Evolutionary conservation across 2,888 invertebrate species (phyloP).

Genomic region (Eupithecia subumbrata): DNA sequence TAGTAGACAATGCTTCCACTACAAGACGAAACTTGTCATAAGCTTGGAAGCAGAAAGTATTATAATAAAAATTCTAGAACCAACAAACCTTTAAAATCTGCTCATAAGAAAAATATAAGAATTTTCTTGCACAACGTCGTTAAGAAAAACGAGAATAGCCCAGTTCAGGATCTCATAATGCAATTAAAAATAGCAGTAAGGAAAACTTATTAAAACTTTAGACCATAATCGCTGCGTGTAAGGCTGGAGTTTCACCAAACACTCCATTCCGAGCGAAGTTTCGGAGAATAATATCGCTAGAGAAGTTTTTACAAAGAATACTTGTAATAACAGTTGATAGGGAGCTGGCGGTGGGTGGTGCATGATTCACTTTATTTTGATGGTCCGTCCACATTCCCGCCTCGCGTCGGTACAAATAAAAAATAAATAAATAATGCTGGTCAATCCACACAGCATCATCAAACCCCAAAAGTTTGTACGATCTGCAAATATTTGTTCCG

Average conservation of each 20-base stretch:
- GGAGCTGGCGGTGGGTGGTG: neutral
- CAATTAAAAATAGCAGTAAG: constrained; percentile 23
- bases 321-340: constrained; percentile 10
- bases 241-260: constrained; percentile 21
- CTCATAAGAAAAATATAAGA: constrained; percentile 4
- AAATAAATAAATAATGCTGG: no score
- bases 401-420: no score
- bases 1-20: neutral
- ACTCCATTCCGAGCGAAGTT: constrained; percentile 24
- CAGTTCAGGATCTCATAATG: constrained; percentile 10
- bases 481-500: no score
- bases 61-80: neutral
- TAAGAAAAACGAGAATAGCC: neutral
- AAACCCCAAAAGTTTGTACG: no score
- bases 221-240: constrained; percentile 28
- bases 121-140: constrained; percentile 1
- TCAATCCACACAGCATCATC: no score
- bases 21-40: neutral
- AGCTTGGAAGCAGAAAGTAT: neutral
- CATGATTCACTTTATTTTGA: neutral
- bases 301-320: constrained; percentile 29
- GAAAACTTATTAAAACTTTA: constrained; percentile 32
- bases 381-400: neutral
- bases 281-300: constrained; percentile 26
- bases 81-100: neutral